Evolutionary conservation across 1,140 invertebrate genomes (phyloP), one percentile per base, ranked within the genome.

Genomic region (Drosophila insularis): DNA sequence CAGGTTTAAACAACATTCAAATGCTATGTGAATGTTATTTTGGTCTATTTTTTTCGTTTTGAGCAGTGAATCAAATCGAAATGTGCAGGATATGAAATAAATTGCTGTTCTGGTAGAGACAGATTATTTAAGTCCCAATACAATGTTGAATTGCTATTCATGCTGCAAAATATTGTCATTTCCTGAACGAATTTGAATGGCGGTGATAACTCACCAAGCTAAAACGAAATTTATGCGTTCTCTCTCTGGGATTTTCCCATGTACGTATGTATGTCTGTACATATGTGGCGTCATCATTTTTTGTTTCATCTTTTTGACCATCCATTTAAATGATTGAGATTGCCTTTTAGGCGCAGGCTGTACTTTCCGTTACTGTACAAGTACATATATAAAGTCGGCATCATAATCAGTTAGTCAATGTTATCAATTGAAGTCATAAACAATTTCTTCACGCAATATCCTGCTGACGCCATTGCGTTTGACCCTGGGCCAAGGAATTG

Each of bases 101-200:
- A 87, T 86, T 27, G 82, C 76, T 63, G 56, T 10, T 71, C 75
- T 78, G 63, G 68, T 53, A 58, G 53, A 56, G 54, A 61, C 71
- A 68, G 74, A 69, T 81, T 86, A 79, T 86, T 68, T 58, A 56
- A 50, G 64, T 40, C 11, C 55, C 43, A 50, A 50, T 21, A 14
- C 43, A 50, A 61, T 39, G 40, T 67, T 64, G 74, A 74, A 59
- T 46, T 80, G 63, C 35, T 61, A 46, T 66, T 59, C 70, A 27
- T 53, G 53, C 74, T 82, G 79, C 79, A 78, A 86, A 81, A 87
- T 81, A 81, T 81, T 80, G 65, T 61, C 71, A 87, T 86, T 86
- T 75, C 37, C 77, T 73, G 67, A 68, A 65, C 65, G n/a, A 60
- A 50, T 50, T 50, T 19, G 43, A 50, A 61, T 66, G 67, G 21